Conservation (phyloP, 2,113 vertebrate genomes). For the Ptyas mucosa region DNA sequence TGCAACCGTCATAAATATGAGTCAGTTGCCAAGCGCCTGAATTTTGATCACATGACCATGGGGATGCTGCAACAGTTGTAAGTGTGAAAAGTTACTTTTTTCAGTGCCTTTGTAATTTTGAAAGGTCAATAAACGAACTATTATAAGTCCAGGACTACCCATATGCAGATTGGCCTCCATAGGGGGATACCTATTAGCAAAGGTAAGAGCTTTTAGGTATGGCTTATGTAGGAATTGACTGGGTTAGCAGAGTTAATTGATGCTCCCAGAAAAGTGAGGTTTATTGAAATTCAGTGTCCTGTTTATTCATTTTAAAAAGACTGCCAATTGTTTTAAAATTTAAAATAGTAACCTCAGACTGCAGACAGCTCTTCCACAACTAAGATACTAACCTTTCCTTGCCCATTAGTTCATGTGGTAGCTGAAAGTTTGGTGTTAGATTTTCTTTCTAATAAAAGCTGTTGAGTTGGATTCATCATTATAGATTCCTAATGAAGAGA, state of each 20-base stretch:
- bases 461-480: neutral
- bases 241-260: neutral
- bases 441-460: fast-evolving
- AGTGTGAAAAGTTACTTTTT: neutral
- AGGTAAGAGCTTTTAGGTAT: neutral
- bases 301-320: neutral
- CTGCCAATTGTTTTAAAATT: neutral
- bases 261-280: neutral
- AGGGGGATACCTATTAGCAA: neutral
- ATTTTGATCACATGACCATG: neutral
- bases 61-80: neutral
- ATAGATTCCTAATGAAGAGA: fast-evolving
- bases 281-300: neutral
- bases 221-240: neutral
- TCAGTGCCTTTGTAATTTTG: neutral
- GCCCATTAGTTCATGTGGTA: neutral
- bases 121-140: neutral
- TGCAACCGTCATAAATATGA: neutral
- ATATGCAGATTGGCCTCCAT: neutral
- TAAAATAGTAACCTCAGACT: neutral
- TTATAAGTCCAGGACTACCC: neutral
- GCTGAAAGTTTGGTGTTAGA: fast-evolving
- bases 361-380: constrained; percentile 24
- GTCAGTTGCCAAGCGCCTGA: neutral
- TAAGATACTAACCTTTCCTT: constrained; percentile 51